A percentile compares a stretch with the other conserved stretches of the same genome.
phyloP scores from a whole-genome alignment of 2,888 invertebrate genomes.

The Aphidius colemani region DNA sequence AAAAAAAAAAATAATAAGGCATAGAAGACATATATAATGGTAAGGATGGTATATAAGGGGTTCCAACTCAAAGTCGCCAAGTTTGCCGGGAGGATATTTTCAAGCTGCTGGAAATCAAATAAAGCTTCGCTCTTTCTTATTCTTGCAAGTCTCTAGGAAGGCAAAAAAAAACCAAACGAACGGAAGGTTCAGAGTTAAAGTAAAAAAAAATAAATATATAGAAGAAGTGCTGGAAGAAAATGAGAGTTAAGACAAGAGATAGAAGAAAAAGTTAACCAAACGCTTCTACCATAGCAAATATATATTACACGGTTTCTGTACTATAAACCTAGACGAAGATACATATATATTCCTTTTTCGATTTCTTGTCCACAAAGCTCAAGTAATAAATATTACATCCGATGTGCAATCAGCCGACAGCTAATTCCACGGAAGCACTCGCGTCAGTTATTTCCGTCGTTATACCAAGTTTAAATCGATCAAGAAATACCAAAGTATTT shows the following conservation, averaged over 20 bases:
- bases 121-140: constrained; percentile 10
- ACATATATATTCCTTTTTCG: not conserved
- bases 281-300: too few relatives aligned
- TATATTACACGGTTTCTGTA: too few relatives aligned
- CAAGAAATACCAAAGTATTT: too few relatives aligned
- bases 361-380: constrained; percentile 23
- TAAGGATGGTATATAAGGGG: not conserved
- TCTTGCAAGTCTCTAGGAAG: not conserved
- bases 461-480: too few relatives aligned
- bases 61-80: constrained; percentile 9
- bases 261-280: constrained; percentile 10
- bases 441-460: too few relatives aligned
- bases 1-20: not conserved
- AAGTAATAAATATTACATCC: constrained; percentile 42
- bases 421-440: constrained; percentile 28
- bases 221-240: constrained; percentile 4
- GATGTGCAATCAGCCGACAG: constrained; percentile 37
- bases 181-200: not conserved
- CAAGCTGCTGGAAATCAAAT: constrained; percentile 28
- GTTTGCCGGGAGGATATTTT: constrained; percentile 22
- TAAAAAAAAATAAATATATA: constrained; percentile 15
- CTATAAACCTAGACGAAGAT: too few relatives aligned
- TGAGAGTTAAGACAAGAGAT: constrained; percentile 13
- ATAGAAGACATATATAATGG: not conserved
- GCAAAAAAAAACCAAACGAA: not conserved